Evolutionary conservation across 2,888 invertebrate species (phyloP).

Genomic region (Zonitis immaculata): DNA sequence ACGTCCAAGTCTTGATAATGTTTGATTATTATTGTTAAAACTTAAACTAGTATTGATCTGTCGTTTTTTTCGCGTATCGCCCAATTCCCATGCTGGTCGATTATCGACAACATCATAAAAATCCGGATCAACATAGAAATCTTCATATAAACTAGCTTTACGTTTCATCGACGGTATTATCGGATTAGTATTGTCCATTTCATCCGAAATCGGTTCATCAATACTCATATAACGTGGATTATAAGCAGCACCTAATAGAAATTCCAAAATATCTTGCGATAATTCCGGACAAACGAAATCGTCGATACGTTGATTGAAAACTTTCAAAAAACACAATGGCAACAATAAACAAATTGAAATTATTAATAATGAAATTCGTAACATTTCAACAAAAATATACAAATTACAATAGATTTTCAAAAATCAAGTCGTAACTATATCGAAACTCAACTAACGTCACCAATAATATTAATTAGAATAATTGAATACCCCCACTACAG

Average conservation of each 20-base stretch:
- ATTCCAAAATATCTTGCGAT: not conserved
- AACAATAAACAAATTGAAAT: not conserved
- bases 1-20: too few relatives aligned
- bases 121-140: not conserved
- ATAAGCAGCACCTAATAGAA: not conserved
- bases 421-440: too few relatives aligned
- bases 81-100: not conserved
- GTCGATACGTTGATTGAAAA: not conserved
- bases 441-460: too few relatives aligned
- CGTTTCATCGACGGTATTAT: not conserved
- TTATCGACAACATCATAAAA: not conserved
- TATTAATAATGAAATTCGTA: not conserved
- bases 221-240: conserved; percentile 4
- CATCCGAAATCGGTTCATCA: not conserved
- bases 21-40: too few relatives aligned
- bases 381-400: too few relatives aligned
- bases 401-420: too few relatives aligned
- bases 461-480: too few relatives aligned
- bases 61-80: not conserved
- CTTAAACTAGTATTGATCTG: too few relatives aligned
- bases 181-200: not conserved
- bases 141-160: not conserved
- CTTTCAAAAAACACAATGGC: not conserved
- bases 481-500: too few relatives aligned
- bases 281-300: not conserved